These are phyloP conservation scores for Molossus molossus DNA, from an alignment of 2,797 vertebrate genomes.

Conservation along the genomic window DNA sequence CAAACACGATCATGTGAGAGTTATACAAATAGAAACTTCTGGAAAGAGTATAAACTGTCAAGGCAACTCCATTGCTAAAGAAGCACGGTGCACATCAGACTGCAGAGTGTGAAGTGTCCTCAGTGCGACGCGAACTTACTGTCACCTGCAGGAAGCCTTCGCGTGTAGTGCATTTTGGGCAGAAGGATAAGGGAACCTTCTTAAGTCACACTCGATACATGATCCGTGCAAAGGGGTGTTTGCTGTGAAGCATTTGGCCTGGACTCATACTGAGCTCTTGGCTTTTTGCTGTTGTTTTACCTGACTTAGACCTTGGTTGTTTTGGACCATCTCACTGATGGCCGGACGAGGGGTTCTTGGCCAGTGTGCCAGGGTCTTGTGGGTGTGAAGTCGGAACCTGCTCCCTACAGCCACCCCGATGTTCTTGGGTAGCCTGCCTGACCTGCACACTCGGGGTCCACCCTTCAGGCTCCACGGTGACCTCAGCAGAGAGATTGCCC, in stretches of 20 bases:
- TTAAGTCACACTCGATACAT: neutral
- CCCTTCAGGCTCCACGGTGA: slow-evolving; percentile 63
- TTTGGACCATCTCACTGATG: neutral
- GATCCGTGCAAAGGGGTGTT: neutral
- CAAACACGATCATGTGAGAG: slow-evolving; percentile 74
- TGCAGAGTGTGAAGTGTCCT: slow-evolving; percentile 59
- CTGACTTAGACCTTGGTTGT: neutral
- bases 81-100: slow-evolving; percentile 71
- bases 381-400: slow-evolving; percentile 57
- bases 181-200: neutral
- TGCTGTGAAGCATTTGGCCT: neutral
- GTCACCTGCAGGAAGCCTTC: slow-evolving; percentile 33
- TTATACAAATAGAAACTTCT: slow-evolving; percentile 75
- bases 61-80: slow-evolving; percentile 81
- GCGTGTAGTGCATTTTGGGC: slow-evolving; percentile 69
- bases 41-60: slow-evolving; percentile 78
- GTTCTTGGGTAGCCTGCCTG: slow-evolving; percentile 77
- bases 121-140: neutral
- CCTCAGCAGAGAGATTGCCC: slow-evolving; percentile 41
- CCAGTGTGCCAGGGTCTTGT: neutral
- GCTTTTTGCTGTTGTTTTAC: neutral
- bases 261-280: neutral
- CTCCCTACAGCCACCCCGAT: neutral
- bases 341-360: slow-evolving; percentile 61
- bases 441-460: slow-evolving; percentile 54